Base-by-base conservation (phyloP, 2,797 vertebrate genomes). In the Pangasius larnaudii region DNA sequence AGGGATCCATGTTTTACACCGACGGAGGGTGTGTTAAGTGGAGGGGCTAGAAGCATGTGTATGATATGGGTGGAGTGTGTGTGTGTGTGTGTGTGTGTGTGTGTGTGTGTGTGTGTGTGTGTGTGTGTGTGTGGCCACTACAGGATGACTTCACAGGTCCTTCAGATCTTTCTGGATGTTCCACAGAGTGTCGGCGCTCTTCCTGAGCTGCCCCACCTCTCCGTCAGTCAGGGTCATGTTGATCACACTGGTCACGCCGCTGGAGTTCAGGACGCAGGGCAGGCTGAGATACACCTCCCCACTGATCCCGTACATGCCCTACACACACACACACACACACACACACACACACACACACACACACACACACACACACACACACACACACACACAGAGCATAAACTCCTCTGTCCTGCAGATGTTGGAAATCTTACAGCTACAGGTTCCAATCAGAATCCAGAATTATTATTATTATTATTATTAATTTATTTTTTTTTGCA, bases 261-360 rank as follows among this genome's bases (percentile, higher is more conserved):
- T 93, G 78, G 94, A 92, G 91, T 96, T 97, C 87, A 99, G 95
- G 75, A 99, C 95, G 67, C 97, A 97, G 0, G 98, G 98, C 84
- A 99, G 96, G 86, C 98, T 99, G 93, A 99, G 93, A 95, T 98
- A 99, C 88, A 99, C 99, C 78, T 99, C 97, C 0, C 98, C 96
- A 0, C 94, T 61, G 16, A 99, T 98, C 22, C 98, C 97, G 0
- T 97, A 98, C 97, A 97, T 98, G 61, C 96, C 95, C 98, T 99
- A 93, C 13, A 14, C 33, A 83, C 14, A 58, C 74, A 39, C n/a
- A 46, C 42, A 22, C 27, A 19, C 27, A 84, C 39, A 19, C 30
- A 42, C 56, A 65, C 56, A 86, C 58, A 84, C 69, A 69, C 67
- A 71, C 67, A 71, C 33, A 71, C 33, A 36, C 4, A 36, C 9